A percentile compares a stretch with the other conserved stretches of the same genome.
Evolutionary conservation across 2,888 invertebrate species (phyloP).

Genomic region (Microctonus aethiopoides): DNA sequence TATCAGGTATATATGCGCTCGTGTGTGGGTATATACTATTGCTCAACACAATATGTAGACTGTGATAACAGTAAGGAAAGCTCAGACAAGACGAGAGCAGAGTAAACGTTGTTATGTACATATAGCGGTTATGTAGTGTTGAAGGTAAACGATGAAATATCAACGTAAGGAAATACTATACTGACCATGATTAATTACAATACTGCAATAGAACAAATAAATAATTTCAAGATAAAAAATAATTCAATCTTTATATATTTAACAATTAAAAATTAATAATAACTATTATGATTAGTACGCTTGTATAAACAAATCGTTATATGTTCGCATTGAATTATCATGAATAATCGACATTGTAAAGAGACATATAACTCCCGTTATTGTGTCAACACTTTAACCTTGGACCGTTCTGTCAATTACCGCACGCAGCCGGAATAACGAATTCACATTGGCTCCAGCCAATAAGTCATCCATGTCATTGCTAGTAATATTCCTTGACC

Average conservation of each 20-base stretch:
- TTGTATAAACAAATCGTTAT: not conserved
- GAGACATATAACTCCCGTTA: slow-evolving; percentile 17
- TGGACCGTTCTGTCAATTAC: slow-evolving; percentile 37
- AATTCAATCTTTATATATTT: no score
- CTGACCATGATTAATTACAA: no score
- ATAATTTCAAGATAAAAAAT: no score
- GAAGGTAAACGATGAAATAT: not conserved
- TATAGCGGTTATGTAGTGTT: not conserved
- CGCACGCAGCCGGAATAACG: slow-evolving; percentile 37
- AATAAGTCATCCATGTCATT: slow-evolving; percentile 36
- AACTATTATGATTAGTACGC: not conserved
- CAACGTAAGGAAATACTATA: no score
- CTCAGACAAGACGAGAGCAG: not conserved
- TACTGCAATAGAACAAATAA: no score
- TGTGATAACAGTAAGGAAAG: no score
- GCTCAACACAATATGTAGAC: no score
- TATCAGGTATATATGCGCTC: no score
- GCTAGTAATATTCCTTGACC: slow-evolving; percentile 34
- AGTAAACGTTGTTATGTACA: not conserved
- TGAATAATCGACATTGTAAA: not conserved
- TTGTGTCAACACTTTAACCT: slow-evolving; percentile 35
- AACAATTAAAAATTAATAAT: not conserved
- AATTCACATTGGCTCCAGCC: slow-evolving; percentile 26
- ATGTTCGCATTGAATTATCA: not conserved
- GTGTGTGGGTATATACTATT: no score